These are phyloP conservation scores for Drusus annulatus DNA, from an alignment of 1,140 invertebrate genomes.

Conservation along the genomic window DNA sequence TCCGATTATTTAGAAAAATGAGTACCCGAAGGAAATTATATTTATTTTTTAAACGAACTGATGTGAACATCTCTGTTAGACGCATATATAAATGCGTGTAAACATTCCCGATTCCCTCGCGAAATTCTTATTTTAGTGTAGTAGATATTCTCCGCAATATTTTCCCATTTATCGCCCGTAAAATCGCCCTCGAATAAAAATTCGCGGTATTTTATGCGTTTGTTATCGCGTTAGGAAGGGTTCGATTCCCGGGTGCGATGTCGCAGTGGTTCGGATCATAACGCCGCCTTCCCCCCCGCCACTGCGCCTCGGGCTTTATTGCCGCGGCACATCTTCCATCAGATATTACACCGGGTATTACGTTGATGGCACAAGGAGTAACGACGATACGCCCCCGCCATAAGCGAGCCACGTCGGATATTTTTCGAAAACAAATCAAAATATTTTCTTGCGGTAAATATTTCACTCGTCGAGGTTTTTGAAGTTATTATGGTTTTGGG, in stretches of 20 bases:
- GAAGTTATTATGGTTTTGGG: too few species aligned
- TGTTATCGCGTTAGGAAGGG: slow-evolving; percentile 58
- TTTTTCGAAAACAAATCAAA: not conserved
- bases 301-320: slow-evolving; percentile 4
- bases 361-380: not conserved
- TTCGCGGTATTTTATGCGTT: slow-evolving; percentile 58
- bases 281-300: too few species aligned
- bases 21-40: too few species aligned
- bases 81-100: not conserved
- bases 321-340: slow-evolving; percentile 20
- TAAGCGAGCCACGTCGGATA: not conserved
- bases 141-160: slow-evolving; percentile 44
- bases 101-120: not conserved
- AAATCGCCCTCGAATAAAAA: slow-evolving; percentile 58
- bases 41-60: too few species aligned
- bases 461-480: too few species aligned
- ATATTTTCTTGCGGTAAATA: not conserved
- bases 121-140: not conserved
- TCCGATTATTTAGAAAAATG: too few species aligned
- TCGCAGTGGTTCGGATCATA: slow-evolving; percentile 24
- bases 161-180: slow-evolving; percentile 58
- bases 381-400: not conserved
- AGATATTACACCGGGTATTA: too few species aligned
- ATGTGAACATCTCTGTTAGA: not conserved
- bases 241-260: slow-evolving; percentile 20